These are phyloP conservation scores for Synanthedon andrenaeformis DNA, from an alignment of 2,888 invertebrate genomes.

Conservation along the genomic window DNA sequence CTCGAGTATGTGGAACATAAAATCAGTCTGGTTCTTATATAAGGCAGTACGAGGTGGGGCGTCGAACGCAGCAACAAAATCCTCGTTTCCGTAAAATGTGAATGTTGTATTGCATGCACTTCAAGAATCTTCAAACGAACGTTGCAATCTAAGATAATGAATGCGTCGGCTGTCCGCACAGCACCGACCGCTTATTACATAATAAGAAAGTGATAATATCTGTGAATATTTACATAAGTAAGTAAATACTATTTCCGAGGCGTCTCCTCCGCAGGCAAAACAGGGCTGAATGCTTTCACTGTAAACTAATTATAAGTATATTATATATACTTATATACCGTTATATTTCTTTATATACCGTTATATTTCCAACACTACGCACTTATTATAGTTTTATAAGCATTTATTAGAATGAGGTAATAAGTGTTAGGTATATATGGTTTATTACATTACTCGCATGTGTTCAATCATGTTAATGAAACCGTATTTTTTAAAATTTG, in stretches of 20 bases:
- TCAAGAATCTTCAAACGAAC: not conserved
- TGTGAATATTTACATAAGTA: conserved; percentile 33
- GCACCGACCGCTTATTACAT: conserved; percentile 18
- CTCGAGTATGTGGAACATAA: too few relatives aligned
- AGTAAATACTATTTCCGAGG: conserved; percentile 22
- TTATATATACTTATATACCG: too few relatives aligned
- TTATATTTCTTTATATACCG: not conserved
- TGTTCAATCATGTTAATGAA: too few relatives aligned
- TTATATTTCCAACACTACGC: too few relatives aligned
- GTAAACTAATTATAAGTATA: conserved; percentile 1
- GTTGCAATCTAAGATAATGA: not conserved
- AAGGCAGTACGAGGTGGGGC: too few relatives aligned
- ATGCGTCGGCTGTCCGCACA: conserved; percentile 5
- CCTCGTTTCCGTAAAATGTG: not conserved
- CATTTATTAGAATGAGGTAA: too few relatives aligned
- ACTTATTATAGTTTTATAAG: too few relatives aligned
- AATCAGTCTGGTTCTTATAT: too few relatives aligned
- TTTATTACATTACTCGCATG: too few relatives aligned
- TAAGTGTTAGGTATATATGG: too few relatives aligned
- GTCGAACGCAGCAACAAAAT: too few relatives aligned
- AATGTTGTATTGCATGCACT: not conserved
- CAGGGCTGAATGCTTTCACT: conserved; percentile 29
- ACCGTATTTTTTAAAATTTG: too few relatives aligned
- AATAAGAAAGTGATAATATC: conserved; percentile 43
- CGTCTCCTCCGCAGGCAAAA: conserved; percentile 15